Conservation (phyloP, 2,797 vertebrate species). For the Oceanodroma leucorhoa region DNA sequence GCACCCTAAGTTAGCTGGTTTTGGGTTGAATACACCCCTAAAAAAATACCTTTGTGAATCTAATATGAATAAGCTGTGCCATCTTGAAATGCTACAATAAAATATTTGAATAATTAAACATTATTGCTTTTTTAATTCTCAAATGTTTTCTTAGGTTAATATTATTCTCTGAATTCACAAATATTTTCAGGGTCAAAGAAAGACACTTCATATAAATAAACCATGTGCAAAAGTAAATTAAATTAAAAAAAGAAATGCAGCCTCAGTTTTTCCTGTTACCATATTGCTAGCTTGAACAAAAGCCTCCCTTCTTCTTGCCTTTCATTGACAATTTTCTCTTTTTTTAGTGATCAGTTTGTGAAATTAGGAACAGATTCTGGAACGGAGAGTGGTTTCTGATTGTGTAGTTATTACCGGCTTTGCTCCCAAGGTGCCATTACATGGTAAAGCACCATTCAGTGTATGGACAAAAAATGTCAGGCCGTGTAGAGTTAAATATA, state of each 20-base stretch:
- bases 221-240: not conserved
- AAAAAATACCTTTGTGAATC: not conserved
- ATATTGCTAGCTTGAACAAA: not conserved
- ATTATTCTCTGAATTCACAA: not conserved
- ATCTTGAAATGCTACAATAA: not conserved
- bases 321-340: not conserved
- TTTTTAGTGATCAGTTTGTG: not conserved
- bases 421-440: not conserved
- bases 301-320: not conserved
- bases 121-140: not conserved
- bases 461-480: not conserved
- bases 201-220: not conserved
- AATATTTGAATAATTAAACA: slow-evolving; percentile 8
- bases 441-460: not conserved
- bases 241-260: not conserved
- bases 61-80: not conserved
- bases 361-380: not conserved
- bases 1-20: not conserved
- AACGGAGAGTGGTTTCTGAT: not conserved
- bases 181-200: not conserved
- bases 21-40: not conserved
- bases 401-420: not conserved
- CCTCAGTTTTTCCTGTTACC: not conserved
- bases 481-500: not conserved
- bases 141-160: not conserved